Evolutionary conservation across 2,797 vertebrate species (phyloP).

Genomic region (Xerus rutilus): DNA sequence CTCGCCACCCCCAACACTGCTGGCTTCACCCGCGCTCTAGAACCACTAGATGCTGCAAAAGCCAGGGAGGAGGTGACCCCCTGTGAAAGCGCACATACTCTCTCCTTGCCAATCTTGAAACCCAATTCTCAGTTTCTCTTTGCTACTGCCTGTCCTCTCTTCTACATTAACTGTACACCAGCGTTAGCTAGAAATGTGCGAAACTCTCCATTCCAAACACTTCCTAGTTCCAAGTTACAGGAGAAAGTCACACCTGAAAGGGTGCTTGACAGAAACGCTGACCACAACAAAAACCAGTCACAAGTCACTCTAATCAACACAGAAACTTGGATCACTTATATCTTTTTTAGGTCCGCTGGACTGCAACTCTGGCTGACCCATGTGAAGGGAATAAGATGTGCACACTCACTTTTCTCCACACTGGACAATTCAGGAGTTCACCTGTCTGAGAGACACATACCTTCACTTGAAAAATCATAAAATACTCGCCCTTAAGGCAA

Average conservation of each 20-base stretch:
- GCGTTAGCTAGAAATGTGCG: neutral
- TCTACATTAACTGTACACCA: neutral
- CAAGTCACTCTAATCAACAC: neutral
- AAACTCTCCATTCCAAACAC: neutral
- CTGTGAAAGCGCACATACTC: neutral
- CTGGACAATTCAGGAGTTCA: neutral
- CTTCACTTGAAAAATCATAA: neutral
- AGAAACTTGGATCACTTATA: neutral
- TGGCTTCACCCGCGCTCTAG: neutral
- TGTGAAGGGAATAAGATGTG: too few species aligned
- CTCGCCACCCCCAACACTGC: neutral
- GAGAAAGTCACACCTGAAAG: neutral
- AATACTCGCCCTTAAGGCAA: neutral
- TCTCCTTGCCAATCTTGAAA: neutral
- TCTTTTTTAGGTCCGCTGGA: neutral
- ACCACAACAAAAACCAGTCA: neutral
- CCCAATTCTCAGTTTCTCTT: neutral
- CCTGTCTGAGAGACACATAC: neutral
- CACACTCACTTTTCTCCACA: neutral
- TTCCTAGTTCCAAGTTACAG: neutral
- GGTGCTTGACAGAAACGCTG: too few species aligned
- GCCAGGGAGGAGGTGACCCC: too few species aligned
- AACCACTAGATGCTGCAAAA: neutral
- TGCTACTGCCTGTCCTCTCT: neutral
- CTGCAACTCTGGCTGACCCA: neutral